Base-by-base conservation (phyloP, 2,113 vertebrate species). In the Tricholaema leucomelas region DNA sequence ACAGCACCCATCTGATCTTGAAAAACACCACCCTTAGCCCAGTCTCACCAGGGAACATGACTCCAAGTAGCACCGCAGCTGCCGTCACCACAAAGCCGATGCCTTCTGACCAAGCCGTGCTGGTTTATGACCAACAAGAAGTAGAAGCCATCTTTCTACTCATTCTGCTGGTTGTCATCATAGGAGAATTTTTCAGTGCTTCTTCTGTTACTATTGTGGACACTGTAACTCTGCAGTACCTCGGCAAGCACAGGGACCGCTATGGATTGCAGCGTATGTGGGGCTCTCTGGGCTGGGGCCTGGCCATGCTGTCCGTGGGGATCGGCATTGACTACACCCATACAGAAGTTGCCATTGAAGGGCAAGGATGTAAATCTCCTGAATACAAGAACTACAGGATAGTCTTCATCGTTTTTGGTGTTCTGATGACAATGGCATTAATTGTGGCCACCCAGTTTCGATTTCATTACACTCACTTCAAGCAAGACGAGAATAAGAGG, bases 191-290 rank as follows among this genome's bases (percentile, higher is more conserved):
- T 96, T 99, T 99, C 97, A 99, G 99, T 61, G 99, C 99, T 19
- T 99, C 99, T 0, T 99, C 99, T 6, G 97, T 99, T 64, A 99
- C 99, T 42, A 99, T 99, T 27, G 99, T 99, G 91, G 99, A 99
- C 97, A 99, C 99, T 0, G 97, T 99, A 35, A 99, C 99, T 3
- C 97, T 99, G 81, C 99, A 99, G 95, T 99, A 99, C 86, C 98
- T 99, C 0, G 99, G 99, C 8, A 98, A 97, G 21, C 98, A 99
- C 81, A 95, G 99, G 8, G 99, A 99, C 91, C 98, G 98, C 12
- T 99, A 99, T 9, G 99, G 99, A 30, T 91, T 99, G 89, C 99
- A 99, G 97, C 97, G 99, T 35, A 99, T 99, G 99, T 99, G 99
- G 99, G 99, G 99, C 3, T 99, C 99, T 11, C 97, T 99, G 93